Conservation (phyloP, 2,113 vertebrate genomes). For the Rhinolophus ferrumequinum region DNA sequence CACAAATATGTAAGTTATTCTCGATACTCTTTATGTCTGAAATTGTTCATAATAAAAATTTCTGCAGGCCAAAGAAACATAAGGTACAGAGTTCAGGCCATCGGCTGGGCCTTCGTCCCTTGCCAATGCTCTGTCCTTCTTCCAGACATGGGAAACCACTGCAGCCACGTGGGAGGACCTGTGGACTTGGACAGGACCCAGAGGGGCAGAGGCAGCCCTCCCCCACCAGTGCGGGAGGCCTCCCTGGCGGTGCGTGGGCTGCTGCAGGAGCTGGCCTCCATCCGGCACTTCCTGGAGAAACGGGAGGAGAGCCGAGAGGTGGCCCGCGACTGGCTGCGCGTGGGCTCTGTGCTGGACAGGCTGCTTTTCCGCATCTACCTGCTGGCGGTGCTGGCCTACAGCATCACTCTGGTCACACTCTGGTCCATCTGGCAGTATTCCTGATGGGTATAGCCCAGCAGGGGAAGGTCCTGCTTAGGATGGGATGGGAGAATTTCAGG, state of each 20-base stretch:
- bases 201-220: conserved; percentile 52
- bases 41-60: background rate
- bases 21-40: background rate
- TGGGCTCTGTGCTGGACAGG: conserved; percentile 94
- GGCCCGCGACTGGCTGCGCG: conserved; percentile 95
- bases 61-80: background rate
- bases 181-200: conserved; percentile 77
- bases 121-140: background rate
- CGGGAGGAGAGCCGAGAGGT: conserved; percentile 90
- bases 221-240: conserved; percentile 73
- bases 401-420: conserved; percentile 91
- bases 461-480: background rate
- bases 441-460: conserved; percentile 68
- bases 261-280: conserved; percentile 90
- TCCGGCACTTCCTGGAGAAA: conserved; percentile 93
- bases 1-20: background rate
- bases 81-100: background rate
- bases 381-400: conserved; percentile 91
- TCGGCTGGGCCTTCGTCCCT: background rate
- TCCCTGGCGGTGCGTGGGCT: conserved; percentile 83
- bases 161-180: conserved; percentile 77
- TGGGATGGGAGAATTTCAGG: background rate
- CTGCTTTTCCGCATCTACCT: conserved; percentile 96
- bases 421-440: conserved; percentile 96
- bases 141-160: conserved; percentile 88